These are phyloP conservation scores for Enteromius argenteus DNA, from an alignment of 2,797 vertebrate genomes.

Conservation along the genomic window DNA sequence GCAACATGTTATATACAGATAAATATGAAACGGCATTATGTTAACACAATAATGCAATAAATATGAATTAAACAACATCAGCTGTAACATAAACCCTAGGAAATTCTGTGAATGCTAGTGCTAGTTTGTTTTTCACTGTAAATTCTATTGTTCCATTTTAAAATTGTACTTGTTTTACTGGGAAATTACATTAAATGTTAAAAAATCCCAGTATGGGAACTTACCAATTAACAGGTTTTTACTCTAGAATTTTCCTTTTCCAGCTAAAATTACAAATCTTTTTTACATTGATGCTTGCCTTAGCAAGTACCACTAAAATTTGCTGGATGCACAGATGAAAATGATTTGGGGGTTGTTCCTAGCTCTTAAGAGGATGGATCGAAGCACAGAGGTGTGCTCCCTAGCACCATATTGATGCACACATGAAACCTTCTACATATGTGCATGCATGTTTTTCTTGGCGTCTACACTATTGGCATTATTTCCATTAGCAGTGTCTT, in stretches of 20 bases:
- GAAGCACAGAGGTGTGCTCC: neutral
- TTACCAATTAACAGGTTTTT: neutral
- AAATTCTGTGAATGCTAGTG: neutral
- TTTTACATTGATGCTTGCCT: neutral
- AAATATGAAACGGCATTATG: neutral
- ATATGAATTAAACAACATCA: neutral
- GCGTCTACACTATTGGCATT: conserved; percentile 50
- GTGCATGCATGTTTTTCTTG: conserved; percentile 26
- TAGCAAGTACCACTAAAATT: neutral
- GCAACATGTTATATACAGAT: neutral
- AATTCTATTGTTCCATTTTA: neutral
- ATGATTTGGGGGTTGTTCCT: conserved; percentile 4
- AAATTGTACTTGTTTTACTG: neutral
- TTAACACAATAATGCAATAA: neutral
- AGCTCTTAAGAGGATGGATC: neutral
- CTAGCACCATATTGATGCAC: neutral
- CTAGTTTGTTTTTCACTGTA: neutral
- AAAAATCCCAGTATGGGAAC: neutral
- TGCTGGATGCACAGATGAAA: neutral
- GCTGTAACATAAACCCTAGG: neutral
- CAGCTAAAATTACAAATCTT: neutral
- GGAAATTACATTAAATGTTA: neutral
- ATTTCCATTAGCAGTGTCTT: conserved; percentile 69
- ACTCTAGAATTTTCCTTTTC: neutral
- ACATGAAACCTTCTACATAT: neutral